These are phyloP conservation scores for Upupa epops DNA, from an alignment of 2,113 vertebrate species.

Conservation along the genomic window DNA sequence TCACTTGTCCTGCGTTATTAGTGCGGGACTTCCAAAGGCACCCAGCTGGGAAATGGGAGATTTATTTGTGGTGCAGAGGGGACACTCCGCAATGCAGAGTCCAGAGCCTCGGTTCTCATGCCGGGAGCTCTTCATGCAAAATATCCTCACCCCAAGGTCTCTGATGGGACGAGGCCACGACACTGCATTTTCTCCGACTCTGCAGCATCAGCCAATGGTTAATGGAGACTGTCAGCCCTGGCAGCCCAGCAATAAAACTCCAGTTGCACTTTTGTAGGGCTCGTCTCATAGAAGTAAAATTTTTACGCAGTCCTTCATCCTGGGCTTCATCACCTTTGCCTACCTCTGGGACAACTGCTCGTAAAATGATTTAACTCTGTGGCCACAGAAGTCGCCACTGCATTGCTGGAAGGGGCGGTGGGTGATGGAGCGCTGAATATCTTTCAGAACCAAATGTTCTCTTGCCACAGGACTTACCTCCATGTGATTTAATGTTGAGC, in stretches of 20 bases:
- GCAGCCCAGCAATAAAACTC: not conserved
- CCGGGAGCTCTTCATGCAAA: slow-evolving; percentile 47
- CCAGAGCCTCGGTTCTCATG: not conserved
- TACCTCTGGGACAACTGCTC: not conserved
- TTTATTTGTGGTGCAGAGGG: slow-evolving; percentile 14
- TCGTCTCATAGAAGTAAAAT: not conserved
- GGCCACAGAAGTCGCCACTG: not conserved
- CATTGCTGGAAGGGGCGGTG: not conserved
- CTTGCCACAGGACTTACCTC: slow-evolving; percentile 54
- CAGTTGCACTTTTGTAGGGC: not conserved
- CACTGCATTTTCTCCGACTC: slow-evolving; percentile 40
- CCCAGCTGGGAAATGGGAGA: slow-evolving; percentile 34
- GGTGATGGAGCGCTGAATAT: not conserved
- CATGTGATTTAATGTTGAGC: slow-evolving; percentile 53
- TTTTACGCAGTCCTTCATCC: not conserved
- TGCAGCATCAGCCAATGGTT: slow-evolving; percentile 46
- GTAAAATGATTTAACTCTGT: not conserved
- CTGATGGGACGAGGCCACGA: slow-evolving; percentile 12
- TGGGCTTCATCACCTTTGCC: slow-evolving; percentile 7
- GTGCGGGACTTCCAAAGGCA: slow-evolving; percentile 32
- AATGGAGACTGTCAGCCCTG: slow-evolving; percentile 53
- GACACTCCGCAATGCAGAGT: slow-evolving; percentile 23
- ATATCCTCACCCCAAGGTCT: slow-evolving; percentile 52
- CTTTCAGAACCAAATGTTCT: slow-evolving; percentile 39
- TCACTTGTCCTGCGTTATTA: slow-evolving; percentile 32